phyloP scores from a whole-genome alignment of 2,113 vertebrate species.

The Lates calcarifer region DNA sequence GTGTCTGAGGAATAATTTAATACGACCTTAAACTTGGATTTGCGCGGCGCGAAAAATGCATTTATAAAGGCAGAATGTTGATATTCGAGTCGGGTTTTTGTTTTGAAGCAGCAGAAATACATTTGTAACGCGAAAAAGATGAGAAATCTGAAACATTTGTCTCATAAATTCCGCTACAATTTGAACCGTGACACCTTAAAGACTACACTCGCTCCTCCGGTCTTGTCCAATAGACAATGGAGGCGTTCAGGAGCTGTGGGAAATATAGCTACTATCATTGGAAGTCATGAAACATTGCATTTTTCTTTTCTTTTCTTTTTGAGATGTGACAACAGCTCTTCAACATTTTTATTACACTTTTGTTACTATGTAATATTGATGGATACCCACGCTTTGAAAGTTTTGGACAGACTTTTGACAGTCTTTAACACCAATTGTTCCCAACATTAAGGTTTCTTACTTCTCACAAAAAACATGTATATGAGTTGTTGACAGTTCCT shows the following conservation, averaged over 20 bases:
- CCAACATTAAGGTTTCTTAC: too few species aligned
- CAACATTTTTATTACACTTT: too few species aligned
- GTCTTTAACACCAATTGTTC: too few species aligned
- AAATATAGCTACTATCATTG: background rate
- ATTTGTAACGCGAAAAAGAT: rapidly evolving
- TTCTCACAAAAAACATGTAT: too few species aligned
- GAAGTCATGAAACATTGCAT: background rate
- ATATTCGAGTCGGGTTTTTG: too few species aligned
- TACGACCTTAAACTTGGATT: constrained; percentile 66
- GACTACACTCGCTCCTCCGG: constrained; percentile 10
- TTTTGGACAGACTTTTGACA: too few species aligned
- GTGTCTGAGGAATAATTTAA: constrained; percentile 51
- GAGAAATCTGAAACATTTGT: constrained; percentile 20
- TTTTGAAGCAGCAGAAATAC: background rate
- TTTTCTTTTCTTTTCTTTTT: too few species aligned
- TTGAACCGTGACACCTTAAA: constrained; percentile 65
- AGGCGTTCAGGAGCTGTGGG: constrained; percentile 38
- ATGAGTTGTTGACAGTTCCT: too few species aligned
- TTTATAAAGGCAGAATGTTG: rapidly evolving
- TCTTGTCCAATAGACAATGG: constrained; percentile 58
- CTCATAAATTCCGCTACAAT: constrained; percentile 52
- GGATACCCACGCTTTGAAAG: too few species aligned
- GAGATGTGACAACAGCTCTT: background rate
- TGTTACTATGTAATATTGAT: too few species aligned
- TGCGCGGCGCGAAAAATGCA: background rate